These are phyloP conservation scores for Huso huso DNA, from an alignment of 2,797 vertebrate species.

Conservation along the genomic window DNA sequence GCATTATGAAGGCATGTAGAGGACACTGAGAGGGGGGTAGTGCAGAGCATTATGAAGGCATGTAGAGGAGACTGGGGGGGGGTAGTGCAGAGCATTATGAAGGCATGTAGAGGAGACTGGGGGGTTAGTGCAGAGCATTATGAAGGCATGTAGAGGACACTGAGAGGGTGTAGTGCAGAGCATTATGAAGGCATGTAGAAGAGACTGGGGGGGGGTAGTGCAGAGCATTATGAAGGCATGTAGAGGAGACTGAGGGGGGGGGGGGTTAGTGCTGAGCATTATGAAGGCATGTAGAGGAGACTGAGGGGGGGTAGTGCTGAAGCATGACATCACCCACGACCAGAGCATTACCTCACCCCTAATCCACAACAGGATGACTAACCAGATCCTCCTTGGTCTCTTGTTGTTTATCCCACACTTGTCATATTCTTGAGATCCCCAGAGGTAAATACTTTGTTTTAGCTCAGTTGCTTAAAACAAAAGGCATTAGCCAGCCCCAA, in stretches of 20 bases:
- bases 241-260: slow-evolving; percentile 41
- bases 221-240: slow-evolving; percentile 23
- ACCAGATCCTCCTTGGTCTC: slow-evolving; percentile 52
- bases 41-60: too few species aligned
- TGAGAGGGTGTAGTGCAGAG: slow-evolving; percentile 22
- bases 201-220: too few species aligned
- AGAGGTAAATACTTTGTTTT: slow-evolving; percentile 62
- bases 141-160: too few species aligned
- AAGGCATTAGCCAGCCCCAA: slow-evolving; percentile 51
- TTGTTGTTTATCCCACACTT: slow-evolving; percentile 45
- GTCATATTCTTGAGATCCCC: slow-evolving; percentile 49
- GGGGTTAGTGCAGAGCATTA: not conserved
- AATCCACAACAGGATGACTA: slow-evolving; percentile 74
- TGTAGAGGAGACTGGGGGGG: too few species aligned
- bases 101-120: slow-evolving; percentile 48
- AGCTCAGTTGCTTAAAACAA: slow-evolving; percentile 52
- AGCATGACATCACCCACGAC: too few species aligned
- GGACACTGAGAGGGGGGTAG: too few species aligned
- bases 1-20: too few species aligned
- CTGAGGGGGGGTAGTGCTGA: slow-evolving; percentile 25
- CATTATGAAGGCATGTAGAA: too few species aligned
- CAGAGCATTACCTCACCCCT: slow-evolving; percentile 89
- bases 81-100: slow-evolving; percentile 83
- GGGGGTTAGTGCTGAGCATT: not conserved
- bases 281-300: too few species aligned